These are phyloP conservation scores for Anhinga anhinga DNA, from an alignment of 2,113 vertebrate species.

Conservation along the genomic window DNA sequence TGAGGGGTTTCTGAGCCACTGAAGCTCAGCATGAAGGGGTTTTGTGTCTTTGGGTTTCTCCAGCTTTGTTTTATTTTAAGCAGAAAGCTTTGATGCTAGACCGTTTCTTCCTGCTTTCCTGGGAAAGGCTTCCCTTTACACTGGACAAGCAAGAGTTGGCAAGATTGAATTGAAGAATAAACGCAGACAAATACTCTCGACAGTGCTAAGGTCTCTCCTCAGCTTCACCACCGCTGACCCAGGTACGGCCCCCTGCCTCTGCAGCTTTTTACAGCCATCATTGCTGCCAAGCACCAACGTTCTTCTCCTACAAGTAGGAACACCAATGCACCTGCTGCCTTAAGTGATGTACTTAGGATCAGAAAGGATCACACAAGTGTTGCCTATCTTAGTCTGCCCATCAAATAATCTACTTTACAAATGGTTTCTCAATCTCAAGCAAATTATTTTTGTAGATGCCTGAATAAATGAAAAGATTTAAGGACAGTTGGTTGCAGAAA, in stretches of 20 bases:
- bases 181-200: neutral
- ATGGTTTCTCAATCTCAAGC: neutral
- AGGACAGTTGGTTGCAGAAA: neutral
- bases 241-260: neutral
- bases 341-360: neutral
- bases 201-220: neutral
- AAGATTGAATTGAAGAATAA: neutral
- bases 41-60: neutral
- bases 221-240: neutral
- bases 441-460: neutral
- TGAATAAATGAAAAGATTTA: constrained; percentile 5
- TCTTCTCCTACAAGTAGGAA: neutral
- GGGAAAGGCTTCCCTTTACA: neutral
- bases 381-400: neutral
- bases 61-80: neutral
- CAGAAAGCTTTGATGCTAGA: neutral
- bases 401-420: neutral
- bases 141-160: neutral
- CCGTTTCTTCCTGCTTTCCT: neutral
- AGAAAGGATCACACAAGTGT: neutral
- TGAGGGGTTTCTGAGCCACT: neutral
- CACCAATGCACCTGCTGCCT: rapidly evolving
- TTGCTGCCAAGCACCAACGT: neutral
- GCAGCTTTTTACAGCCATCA: neutral
- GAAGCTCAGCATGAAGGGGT: neutral